Base-by-base conservation (phyloP, 2,888 invertebrate genomes). In the Mesorhabditis sp. region DNA sequence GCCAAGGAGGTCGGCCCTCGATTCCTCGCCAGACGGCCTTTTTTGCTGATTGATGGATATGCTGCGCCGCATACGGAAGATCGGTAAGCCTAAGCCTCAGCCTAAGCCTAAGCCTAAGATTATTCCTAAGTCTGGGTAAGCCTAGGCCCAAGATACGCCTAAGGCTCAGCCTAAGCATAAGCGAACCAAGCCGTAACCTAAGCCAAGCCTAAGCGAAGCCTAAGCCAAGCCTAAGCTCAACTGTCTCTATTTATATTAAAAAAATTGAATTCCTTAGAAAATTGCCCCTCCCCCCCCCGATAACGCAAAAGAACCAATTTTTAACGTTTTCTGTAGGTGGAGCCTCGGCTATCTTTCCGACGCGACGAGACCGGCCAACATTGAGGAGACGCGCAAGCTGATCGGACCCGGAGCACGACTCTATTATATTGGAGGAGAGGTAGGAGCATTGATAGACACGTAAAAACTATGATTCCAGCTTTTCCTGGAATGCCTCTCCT, bases 381-480 rank as follows among this genome's bases (percentile, higher is more conserved):
- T 50, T 10, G 58, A 10, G 7, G 58, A 50, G 7, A n/a, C 58
- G n/a, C 7, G 58, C 7, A 10, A n/a, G 58, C 58, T 13, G 7
- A 50, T 50, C n/a, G 58, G 58, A 50, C 58, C 10, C n/a, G 58
- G 58, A 50, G 10, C n/a, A 13, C 58, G 58, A 10, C n/a, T 50
- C 58, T 50, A 50, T n/a, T 50, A 50, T 50, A 50, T 50, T 50
- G 58, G 58, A 13, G 58, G 58, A 50, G 58, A 50, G 58, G 58
- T 50, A 50, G 58, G 28, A 28, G 28, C 1, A 28, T 2, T 28
- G 28, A 28, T 28, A 1, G 28, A 28, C 1, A 28, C 28, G 2
- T 28, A 1, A 1, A 28, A 10, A 50, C 7, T 1, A 2, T 50
- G 10, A 13, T 50, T 50, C 2, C 58, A 50, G 58, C 10, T 50